Evolutionary conservation across 2,113 vertebrate species (phyloP).

Genomic region (Scomber japonicus): DNA sequence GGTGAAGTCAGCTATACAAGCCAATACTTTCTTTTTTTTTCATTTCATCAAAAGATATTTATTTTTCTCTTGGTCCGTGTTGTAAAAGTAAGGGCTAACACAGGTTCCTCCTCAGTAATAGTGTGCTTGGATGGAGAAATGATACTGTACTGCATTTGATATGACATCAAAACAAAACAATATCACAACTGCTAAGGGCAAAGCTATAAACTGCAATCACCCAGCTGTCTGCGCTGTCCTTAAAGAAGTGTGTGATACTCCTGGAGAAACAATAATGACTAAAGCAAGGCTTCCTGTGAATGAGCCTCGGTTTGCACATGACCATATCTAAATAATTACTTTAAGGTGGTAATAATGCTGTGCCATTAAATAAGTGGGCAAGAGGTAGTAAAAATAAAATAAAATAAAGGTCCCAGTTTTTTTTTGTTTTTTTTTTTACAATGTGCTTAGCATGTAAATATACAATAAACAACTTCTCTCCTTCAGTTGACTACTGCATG

Average conservation of each 20-base stretch:
- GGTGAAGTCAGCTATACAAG: neutral
- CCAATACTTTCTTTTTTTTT: neutral
- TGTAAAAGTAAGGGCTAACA: conserved; percentile 6
- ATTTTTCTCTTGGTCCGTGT: no score
- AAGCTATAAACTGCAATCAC: conserved; percentile 23
- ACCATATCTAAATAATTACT: conserved; percentile 13
- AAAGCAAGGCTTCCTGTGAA: conserved; percentile 3
- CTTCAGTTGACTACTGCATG: neutral
- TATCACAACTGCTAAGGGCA: conserved; percentile 16
- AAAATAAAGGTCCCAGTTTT: conserved; percentile 22
- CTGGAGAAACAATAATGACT: neutral
- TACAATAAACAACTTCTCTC: neutral
- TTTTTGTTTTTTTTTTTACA: neutral
- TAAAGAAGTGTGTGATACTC: neutral
- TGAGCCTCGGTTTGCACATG: neutral
- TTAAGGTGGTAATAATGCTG: conserved; percentile 15
- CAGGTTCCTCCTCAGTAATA: conserved; percentile 10
- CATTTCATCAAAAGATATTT: conserved; percentile 15
- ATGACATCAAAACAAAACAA: conserved; percentile 5
- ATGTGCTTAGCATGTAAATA: conserved; percentile 28
- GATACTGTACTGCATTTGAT: conserved; percentile 1
- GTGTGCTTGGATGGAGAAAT: conserved; percentile 37
- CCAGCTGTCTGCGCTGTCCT: neutral
- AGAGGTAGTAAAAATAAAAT: conserved; percentile 45
- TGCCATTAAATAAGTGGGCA: neutral